Base-by-base conservation (phyloP, 2,888 invertebrate species). In the Dendrolimus pini region DNA sequence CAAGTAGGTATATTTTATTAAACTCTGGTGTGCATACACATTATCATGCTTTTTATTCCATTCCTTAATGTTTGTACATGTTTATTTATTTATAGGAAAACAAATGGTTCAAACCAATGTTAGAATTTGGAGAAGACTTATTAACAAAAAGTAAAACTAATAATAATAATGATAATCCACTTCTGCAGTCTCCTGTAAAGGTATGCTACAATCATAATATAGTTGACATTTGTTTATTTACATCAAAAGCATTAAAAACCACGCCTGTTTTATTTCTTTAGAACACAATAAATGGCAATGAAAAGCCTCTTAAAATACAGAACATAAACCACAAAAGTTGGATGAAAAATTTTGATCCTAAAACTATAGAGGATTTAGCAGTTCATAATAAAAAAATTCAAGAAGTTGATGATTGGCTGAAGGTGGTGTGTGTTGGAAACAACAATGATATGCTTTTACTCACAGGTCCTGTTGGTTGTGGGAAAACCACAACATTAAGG, bases 401-500 rank as follows among this genome's bases (percentile, higher is more conserved):
- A 68, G 96, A 96, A 82, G 86, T 96, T 52, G 93, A 94, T 67
- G 85, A 91, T 41, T 96, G 96, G 96, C 68, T 96, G 55, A 89
- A 76, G 72, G 71, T 69, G 42, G 80, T 84, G 0, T 73, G 76
- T 63, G 62, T 64, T 18, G 70, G 61, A 12, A 84, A 79, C 59
- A 70, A 69, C 57, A 81, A 87, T 63, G 85, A 91, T 57, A 92
- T 96, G 64, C 83, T 97, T 53, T 77, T 97, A 7, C 67, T 98
- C 30, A 94, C 94, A 8, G 98, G 98, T 0, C 96, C 97, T 30
- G 93, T 97, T 0, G 98, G 98, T 0, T 93, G 94, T 74, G 97
- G 97, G 0, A 98, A 98, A 86, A 96, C 97, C 1, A 92, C 94
- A 0, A 93, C 96, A 1, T 68, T 97, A 1, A 92, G 89, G 59